Base-by-base conservation (phyloP, 2,113 vertebrate genomes). In the Hemiprocne comata region DNA sequence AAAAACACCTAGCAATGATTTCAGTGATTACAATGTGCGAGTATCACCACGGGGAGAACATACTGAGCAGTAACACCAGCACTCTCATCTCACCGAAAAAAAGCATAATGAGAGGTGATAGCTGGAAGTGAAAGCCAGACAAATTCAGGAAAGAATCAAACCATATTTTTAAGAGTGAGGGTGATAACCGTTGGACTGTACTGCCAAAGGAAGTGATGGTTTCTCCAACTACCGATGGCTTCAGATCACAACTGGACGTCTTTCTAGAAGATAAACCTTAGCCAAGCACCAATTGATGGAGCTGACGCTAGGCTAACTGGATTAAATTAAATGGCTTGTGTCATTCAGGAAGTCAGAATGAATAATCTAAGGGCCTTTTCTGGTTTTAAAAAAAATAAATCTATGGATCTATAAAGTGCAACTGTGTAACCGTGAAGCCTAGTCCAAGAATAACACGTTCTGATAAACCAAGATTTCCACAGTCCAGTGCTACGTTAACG, bases 391-490 rank as follows among this genome's bases (percentile, higher is more conserved):
- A 12, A 12, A 42, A 71, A 89, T 94, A 95, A 75, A 72, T 55
- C 65, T 44, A 71, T 55, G 38, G 76, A 92, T 87, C 91, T 85
- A 89, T 93, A 91, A 93, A 96, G 58, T 40, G 23, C 65, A 95
- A 94, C 10, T 7, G 46, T 77, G 66, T 77, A 95, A 90, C 64
- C 69, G 33, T 55, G 76, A 92, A 64, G 89, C 78, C 61, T 75
- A 64, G 53, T 95, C 95, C 95, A 97, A 96, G 57, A 94, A 96
- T 50, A 97, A 96, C 83, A 97, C 33, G 0, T 93, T 93, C 87
- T 87, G 83, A 84, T 93, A 94, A 87, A 96, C 89, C 71, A 93
- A 87, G 57, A 72, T 91, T 94, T 95, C 69, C 80, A 94, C 25
- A 81, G 76, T 81, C 73, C 80, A 84, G 38, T 53, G 65, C 40